A percentile compares a stretch with the other conserved stretches of the same genome.
These are phyloP conservation scores for Frankliniella intonsa DNA, from an alignment of 2,888 invertebrate genomes.

Conservation along the genomic window DNA sequence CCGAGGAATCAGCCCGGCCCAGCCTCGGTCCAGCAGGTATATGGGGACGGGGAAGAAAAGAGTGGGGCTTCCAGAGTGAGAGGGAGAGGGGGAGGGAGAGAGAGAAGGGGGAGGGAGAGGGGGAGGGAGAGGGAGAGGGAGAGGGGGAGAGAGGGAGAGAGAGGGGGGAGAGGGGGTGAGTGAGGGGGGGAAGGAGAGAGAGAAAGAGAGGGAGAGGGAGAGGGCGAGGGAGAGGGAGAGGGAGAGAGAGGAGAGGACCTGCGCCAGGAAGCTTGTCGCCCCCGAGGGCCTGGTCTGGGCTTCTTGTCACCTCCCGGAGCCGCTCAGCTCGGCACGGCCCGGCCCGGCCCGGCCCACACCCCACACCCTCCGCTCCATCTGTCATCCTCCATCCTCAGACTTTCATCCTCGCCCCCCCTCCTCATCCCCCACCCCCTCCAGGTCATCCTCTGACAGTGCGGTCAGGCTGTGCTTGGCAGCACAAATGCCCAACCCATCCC, in stretches of 20 bases:
- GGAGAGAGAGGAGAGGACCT: neutral
- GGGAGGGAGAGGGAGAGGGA: neutral
- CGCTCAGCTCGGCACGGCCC: neutral
- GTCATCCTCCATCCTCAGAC: no score
- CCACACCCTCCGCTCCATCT: neutral
- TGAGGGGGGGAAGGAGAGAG: neutral
- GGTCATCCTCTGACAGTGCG: no score
- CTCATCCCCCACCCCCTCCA: no score
- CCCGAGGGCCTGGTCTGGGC: no score
- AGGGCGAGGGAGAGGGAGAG: neutral
- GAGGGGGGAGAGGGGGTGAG: no score
- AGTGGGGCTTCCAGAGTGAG: no score
- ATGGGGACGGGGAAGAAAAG: neutral
- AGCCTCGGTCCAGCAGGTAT: no score
- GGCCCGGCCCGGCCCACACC: neutral
- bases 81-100: no score
- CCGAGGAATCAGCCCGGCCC: neutral
- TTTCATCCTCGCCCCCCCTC: no score
- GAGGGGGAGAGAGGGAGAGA: no score
- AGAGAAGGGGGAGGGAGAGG: neutral
- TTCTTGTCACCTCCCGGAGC: neutral
- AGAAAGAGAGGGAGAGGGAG: neutral
- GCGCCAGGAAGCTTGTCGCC: neutral
- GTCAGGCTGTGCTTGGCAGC: no score
- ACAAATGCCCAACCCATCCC: no score